Evolutionary conservation across 2,888 invertebrate genomes (phyloP), one percentile per base, ranked within the genome.

Genomic region (Acleris laterana): DNA sequence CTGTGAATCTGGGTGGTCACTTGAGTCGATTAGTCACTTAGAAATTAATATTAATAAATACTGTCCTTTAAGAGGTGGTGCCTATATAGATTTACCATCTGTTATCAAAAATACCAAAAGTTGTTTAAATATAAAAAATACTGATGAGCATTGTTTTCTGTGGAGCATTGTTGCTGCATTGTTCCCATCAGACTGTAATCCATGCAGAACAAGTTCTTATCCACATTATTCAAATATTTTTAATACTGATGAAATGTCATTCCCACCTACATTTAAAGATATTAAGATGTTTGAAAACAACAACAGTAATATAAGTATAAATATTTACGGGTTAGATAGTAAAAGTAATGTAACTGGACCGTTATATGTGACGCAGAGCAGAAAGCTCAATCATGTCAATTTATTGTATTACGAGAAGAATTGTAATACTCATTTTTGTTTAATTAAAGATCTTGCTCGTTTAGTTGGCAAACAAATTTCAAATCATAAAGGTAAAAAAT

Each of bases 41-140:
- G 32, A 53, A 53, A 32, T 53, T 11, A 53, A 53, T 11, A 17
- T 32, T 53, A 53, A 11, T 53, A 53, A 53, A 53, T 53, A 53
- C 32, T 32, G 32, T 9, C 53, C 32, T 17, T 19, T 53, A 32
- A 32, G 32, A 22, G 53, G 53, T 17, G 53, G 53, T 19, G 9
- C 4, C 53, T 32, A 53, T 11, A 32, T 53, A 32, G 53, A 53
- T 17, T 19, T 53, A 32, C 53, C 53, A 17, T 6, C 20, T 1
- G 20, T 20, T 20, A 20, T 51, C 6, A 51, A 7, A 51, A 51
- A 51, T 51, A 51, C 51, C 6, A 51, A 51, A 51, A 51, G 51
- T 28, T 51, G 51, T 28, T 51, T 51, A n/a, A 51, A 51, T 51
- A 25, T 51, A 25, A 25, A 51, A 28, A 51, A 51, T n/a, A 19